Base-by-base conservation (phyloP, 2,113 vertebrate genomes). In the Oryzias melastigma region DNA sequence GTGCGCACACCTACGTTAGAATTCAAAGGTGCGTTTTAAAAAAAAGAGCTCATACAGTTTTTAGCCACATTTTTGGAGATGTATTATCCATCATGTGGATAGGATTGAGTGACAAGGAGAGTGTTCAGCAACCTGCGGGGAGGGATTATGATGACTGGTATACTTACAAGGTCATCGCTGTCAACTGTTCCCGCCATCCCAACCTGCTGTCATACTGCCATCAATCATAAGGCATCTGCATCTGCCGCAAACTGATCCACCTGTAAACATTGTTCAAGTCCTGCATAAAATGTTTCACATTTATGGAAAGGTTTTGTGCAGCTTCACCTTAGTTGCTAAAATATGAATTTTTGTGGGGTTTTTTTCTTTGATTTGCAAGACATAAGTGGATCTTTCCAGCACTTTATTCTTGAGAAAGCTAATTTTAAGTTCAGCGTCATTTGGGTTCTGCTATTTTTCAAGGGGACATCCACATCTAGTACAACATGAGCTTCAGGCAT, bases 101-200 rank as follows among this genome's bases (percentile, higher is more conserved):
- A 60, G 25, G 49, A 42, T 41, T 80, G 73, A 85, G 68, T 84
- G 83, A 75, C 78, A 65, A 60, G 53, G 62, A 42, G 52, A 72
- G 64, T 42, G 40, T 58, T 42, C 7, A 53, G 43, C 71, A 58
- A 63, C 56, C 71, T 58, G 69, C 62, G 45, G 73, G 73, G 62
- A 80, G 35, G 84, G 78, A 85, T 86, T 86, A 85, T 62, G 68
- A 77, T 65, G 77, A 73, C 73, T 68, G 68, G 71, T 83, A 82
- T 78, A 86, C 86, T 84, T 82, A 78, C 80, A 85, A 84, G 87
- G 83, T 88, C 75, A 78, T 79, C 73, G 68, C 62, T 67, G 63
- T 35, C 46, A 45, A 68, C 70, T 66, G 52, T 42, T 35, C 35
- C 71, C 22, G 50, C 68, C 17, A 62, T 71, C 56, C 61, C 61